Conservation (phyloP, 2,113 vertebrate species). For the Oenanthe oenanthe region DNA sequence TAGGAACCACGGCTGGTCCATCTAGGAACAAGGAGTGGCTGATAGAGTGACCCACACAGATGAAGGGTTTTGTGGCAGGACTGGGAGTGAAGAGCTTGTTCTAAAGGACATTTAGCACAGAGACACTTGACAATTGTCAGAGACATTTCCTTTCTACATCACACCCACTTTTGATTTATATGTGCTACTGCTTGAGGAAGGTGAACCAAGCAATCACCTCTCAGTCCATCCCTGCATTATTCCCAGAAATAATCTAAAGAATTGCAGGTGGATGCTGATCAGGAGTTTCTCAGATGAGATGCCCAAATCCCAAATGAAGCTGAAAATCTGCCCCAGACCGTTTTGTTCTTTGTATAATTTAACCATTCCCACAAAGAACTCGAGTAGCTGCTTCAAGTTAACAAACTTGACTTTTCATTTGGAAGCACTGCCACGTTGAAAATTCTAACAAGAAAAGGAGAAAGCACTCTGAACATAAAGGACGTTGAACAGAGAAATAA, state of each 20-base stretch:
- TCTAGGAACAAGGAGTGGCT: neutral
- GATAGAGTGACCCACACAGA: neutral
- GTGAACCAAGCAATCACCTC: neutral
- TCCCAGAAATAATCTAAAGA: neutral
- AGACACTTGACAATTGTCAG: neutral
- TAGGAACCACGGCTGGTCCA: neutral
- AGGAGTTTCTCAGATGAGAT: neutral
- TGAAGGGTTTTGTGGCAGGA: neutral
- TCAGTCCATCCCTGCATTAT: neutral
- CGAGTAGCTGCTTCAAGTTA: neutral
- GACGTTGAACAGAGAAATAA: constrained; percentile 60
- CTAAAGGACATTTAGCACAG: neutral
- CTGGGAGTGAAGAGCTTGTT: neutral
- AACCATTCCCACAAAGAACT: neutral
- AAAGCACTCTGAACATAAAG: neutral
- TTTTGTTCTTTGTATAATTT: neutral
- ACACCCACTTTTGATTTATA: neutral
- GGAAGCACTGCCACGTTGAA: accelerated
- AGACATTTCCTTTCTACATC: neutral
- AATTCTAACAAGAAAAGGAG: neutral
- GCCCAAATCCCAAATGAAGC: neutral
- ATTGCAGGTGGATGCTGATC: neutral
- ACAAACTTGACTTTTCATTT: neutral
- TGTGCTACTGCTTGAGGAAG: neutral
- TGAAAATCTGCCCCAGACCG: neutral